These are phyloP conservation scores for Gisinianus flammeolus DNA, from an alignment of 2,888 invertebrate genomes.

Conservation along the genomic window DNA sequence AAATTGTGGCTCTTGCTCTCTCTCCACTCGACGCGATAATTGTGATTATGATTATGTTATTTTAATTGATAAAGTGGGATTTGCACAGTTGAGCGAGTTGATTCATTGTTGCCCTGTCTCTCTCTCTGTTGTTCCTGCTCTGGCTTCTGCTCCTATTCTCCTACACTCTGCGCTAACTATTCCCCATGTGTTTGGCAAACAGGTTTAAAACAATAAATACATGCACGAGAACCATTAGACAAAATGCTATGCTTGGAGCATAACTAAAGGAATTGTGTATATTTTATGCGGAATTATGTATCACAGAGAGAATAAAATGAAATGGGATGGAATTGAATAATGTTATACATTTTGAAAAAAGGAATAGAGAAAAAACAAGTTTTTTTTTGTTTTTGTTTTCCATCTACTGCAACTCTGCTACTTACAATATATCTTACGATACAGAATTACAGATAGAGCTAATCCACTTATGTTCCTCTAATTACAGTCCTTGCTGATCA, in stretches of 20 bases:
- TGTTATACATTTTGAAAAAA: conserved; percentile 22
- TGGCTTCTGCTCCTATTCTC: too few species aligned
- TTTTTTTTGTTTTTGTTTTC: background rate
- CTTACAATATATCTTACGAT: background rate
- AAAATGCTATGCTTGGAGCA: background rate
- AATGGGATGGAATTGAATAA: conserved; percentile 21
- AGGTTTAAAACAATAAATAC: conserved; percentile 16
- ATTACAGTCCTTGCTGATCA: conserved; percentile 37
- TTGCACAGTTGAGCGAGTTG: conserved; percentile 26
- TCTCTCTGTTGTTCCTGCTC: background rate
- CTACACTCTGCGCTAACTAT: too few species aligned
- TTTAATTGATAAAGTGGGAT: conserved; percentile 37
- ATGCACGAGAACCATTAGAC: background rate
- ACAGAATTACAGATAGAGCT: too few species aligned
- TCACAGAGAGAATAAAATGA: background rate
- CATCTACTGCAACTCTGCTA: background rate
- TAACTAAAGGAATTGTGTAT: background rate
- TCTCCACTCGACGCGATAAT: background rate
- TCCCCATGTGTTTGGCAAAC: conserved; percentile 34
- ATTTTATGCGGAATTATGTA: too few species aligned
- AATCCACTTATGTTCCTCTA: conserved; percentile 23
- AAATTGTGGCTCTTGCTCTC: background rate
- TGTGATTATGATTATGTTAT: conserved; percentile 29
- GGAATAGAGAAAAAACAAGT: conserved; percentile 35
- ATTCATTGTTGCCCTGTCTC: background rate